A percentile compares a stretch with the other conserved stretches of the same genome.
Conservation (phyloP, 92 coral and sea anemone species). For the Epizoanthus stellaris region DNA sequence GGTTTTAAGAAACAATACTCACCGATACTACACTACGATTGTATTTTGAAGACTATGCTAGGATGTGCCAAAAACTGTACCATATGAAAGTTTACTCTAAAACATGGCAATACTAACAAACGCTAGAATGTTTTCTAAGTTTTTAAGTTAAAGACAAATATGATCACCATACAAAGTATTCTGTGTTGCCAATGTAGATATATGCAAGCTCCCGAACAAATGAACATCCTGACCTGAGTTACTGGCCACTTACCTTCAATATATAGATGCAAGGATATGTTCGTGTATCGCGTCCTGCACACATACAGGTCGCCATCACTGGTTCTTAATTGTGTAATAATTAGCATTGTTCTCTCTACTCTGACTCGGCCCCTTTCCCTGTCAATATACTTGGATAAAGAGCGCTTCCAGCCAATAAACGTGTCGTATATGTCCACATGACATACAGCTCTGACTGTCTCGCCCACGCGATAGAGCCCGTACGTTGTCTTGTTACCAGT, state of each 20-base stretch:
- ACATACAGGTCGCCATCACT: slow-evolving; percentile 21
- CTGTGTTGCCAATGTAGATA: too few relatives aligned
- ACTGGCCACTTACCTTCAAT: slow-evolving; percentile 15
- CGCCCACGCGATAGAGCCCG: slow-evolving; percentile 24
- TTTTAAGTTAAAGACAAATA: too few relatives aligned
- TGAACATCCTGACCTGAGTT: too few relatives aligned
- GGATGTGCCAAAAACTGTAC: too few relatives aligned
- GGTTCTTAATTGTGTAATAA: not conserved
- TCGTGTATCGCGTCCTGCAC: slow-evolving; percentile 22
- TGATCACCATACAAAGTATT: too few relatives aligned
- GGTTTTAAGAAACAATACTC: too few relatives aligned
- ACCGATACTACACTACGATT: too few relatives aligned
- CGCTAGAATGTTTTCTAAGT: too few relatives aligned
- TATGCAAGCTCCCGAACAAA: too few relatives aligned
- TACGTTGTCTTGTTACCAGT: not conserved
- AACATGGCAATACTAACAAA: too few relatives aligned
- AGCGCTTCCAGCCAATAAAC: slow-evolving; percentile 22
- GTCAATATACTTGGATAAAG: not conserved
- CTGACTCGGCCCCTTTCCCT: not conserved
- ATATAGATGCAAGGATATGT: slow-evolving; percentile 10
- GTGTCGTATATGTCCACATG: slow-evolving; percentile 34
- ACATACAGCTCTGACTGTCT: slow-evolving; percentile 38
- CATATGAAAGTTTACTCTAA: too few relatives aligned
- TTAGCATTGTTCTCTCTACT: not conserved
- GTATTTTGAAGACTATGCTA: too few relatives aligned